Base-by-base conservation (phyloP, 2,797 vertebrate genomes). In the Nannoperca australis region DNA sequence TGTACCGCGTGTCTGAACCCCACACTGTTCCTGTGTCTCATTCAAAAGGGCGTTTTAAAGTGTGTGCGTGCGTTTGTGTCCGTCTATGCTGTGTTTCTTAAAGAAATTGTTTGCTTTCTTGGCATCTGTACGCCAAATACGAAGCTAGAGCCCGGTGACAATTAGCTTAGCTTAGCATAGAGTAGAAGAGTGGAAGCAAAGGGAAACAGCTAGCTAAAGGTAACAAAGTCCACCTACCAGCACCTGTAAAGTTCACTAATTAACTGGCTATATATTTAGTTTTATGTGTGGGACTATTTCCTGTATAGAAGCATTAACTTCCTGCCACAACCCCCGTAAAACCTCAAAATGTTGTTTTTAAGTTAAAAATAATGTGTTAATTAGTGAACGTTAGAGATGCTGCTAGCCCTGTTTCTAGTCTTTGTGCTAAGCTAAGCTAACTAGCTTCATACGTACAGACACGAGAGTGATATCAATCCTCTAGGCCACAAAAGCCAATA, bases 21-120 rank as follows among this genome's bases (percentile, higher is more conserved):
- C 50, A 22, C 53, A 22, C 53, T 51, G 38, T 73, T 42, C 40
- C 50, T 2, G 38, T 71, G 61, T 75, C 70, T 79, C 56, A 6
- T 66, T 72, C 45, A 70, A 69, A 58, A 49, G 24, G n/a, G 65
- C 12, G 73, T 85, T 83, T 84, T 51, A 51, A 77, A 24, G n/a
- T 44, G 24, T 40, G 13, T 79, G 53, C 36, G 64, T 66, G 56
- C 36, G 51, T 75, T 40, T 54, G 36, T 63, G 62, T 79, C 75
- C 67, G 69, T 78, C 3, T 63, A 13, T 63, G n/a, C 6, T 42
- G 64, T 38, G 27, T 58, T 55, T 76, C 12, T 38, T 45, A 27
- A 65, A 55, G 58, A 59, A 78, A 56, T 11, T 18, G 54, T 67
- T 63, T 1, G 4, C 27, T 56, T 61, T 36, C 27, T 44, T 55